phyloP scores from a whole-genome alignment of 2,888 invertebrate genomes.

The Tipula helvola region DNA sequence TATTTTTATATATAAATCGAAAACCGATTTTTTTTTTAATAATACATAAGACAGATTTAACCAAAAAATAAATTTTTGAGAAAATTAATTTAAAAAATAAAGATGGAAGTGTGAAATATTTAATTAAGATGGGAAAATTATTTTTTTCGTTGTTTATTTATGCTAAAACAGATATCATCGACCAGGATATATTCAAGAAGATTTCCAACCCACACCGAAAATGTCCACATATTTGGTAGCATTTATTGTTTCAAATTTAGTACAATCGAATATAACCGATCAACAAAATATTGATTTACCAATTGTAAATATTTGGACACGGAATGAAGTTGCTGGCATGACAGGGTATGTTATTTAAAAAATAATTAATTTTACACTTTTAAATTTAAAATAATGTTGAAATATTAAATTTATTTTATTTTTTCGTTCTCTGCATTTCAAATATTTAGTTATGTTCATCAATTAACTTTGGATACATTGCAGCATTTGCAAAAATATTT shows the following conservation, averaged over 20 bases:
- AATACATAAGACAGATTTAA: background rate
- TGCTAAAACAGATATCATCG: slow-evolving; percentile 22
- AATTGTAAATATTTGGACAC: slow-evolving; percentile 32
- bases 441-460: slow-evolving; percentile 36
- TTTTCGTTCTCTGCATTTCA: background rate
- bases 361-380: background rate
- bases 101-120: background rate
- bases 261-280: slow-evolving; percentile 26
- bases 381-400: background rate
- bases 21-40: background rate
- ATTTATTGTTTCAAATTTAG: slow-evolving; percentile 43
- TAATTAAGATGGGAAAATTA: background rate
- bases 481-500: slow-evolving; percentile 53
- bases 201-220: slow-evolving; percentile 47
- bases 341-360: slow-evolving; percentile 20
- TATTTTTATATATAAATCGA: background rate
- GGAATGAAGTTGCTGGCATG: slow-evolving; percentile 30
- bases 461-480: slow-evolving; percentile 46
- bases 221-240: slow-evolving; percentile 71
- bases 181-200: slow-evolving; percentile 48
- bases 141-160: background rate
- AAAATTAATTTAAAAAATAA: background rate
- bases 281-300: slow-evolving; percentile 25
- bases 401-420: background rate
- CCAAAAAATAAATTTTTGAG: background rate